Base-by-base conservation (phyloP, 1,140 invertebrate genomes). In the Cyclargus thomasi region DNA sequence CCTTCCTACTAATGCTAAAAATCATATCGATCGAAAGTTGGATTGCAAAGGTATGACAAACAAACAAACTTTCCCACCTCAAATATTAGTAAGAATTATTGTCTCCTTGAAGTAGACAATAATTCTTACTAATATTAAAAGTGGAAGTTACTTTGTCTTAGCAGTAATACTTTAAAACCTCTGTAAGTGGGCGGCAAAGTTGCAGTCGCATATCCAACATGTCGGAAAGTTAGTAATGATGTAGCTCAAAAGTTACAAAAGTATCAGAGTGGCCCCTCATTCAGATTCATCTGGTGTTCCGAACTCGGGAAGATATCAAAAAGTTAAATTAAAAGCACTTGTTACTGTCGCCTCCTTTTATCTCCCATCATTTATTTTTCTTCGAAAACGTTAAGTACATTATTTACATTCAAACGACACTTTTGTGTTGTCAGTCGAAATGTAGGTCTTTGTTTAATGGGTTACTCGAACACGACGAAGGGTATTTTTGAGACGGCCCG, bases 271-370 rank as follows among this genome's bases (percentile, higher is more conserved):
- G 39, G 20, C 22, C 63, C 53, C 75, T 75, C 70, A 75, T 77
- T 75, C 64, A 67, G 67, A 77, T 77, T 77, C 75, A 70, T 62
- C 63, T 68, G 69, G 63, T 71, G 71, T 67, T 39, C 57, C 8
- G 23, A 74, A 73, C 70, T 76, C 69, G 70, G 66, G 69, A 73
- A 78, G 76, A 74, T 74, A 71, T 70, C 69, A 39, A 71, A 76
- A 78, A 78, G 73, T 78, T 78, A 78, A 78, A 78, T 74, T 76
- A 74, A 67, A 62, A 70, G 65, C 64, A 74, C 70, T 78, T 74
- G 65, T 74, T 71, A 70, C 70, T 73, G 74, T 76, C 74, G 69
- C 76, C 67, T 70, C 68, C 66, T 62, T 66, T 76, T 76, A 78
- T 74, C 76, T 70, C 23, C 18, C 17, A 63, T 62, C 70, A 69